phyloP scores from a whole-genome alignment of 2,113 vertebrate genomes.

The Zosterops pallidus region DNA sequence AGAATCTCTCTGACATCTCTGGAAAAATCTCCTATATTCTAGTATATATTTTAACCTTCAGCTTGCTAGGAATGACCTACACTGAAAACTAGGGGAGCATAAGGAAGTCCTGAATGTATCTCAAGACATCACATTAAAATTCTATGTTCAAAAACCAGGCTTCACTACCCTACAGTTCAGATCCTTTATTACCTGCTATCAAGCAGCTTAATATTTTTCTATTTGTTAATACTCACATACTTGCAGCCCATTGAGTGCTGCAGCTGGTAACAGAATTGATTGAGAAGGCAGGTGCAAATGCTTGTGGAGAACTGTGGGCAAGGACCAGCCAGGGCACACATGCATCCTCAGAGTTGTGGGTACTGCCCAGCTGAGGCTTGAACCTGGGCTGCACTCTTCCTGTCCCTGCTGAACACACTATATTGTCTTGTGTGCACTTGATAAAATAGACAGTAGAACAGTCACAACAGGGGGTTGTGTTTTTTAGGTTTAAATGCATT shows the following conservation, averaged over 20 bases:
- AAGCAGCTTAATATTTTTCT: background rate
- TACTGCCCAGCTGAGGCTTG: background rate
- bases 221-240: background rate
- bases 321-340: fast-evolving
- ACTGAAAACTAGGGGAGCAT: background rate
- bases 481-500: background rate
- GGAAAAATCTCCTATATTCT: background rate
- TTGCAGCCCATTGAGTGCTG: background rate
- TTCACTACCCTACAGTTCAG: background rate
- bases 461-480: background rate
- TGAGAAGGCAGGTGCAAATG: background rate
- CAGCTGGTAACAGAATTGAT: background rate
- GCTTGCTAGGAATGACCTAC: background rate
- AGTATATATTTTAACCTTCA: background rate
- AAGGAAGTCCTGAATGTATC: background rate
- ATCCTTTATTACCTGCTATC: background rate
- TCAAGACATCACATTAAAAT: background rate
- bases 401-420: background rate
- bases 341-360: background rate
- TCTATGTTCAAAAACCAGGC: background rate
- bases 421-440: background rate
- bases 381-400: background rate
- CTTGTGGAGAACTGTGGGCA: background rate
- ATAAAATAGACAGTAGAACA: background rate
- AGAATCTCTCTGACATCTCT: background rate